Conservation (phyloP, 2,888 invertebrate species). For the Brachypterus glaber region DNA sequence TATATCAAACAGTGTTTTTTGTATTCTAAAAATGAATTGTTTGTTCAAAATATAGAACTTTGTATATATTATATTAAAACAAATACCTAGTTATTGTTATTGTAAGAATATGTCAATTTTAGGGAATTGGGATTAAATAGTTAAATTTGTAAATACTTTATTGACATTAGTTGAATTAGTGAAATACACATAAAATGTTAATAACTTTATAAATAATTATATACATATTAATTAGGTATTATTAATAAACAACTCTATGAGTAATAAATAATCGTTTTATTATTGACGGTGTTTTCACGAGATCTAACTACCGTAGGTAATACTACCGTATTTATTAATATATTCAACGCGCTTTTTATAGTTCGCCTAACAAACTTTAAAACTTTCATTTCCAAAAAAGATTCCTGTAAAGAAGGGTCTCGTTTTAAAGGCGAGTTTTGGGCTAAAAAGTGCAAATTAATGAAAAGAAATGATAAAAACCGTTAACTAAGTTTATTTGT, state of each 20-base stretch:
- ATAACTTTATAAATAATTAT: conserved; percentile 45
- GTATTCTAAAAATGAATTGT: conserved; percentile 31
- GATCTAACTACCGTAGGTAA: too few species aligned
- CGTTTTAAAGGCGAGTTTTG: too few species aligned
- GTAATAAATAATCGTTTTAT: conserved; percentile 16
- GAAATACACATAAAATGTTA: conserved; percentile 42
- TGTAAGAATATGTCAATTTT: conserved; percentile 63
- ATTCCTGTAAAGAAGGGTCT: too few species aligned
- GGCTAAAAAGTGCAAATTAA: too few species aligned
- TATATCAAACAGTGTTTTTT: too few species aligned
- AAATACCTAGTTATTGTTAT: conserved; percentile 49
- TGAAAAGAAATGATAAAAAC: too few species aligned
- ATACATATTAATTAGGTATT: conserved; percentile 43
- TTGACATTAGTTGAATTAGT: conserved; percentile 48
- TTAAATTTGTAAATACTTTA: conserved; percentile 48
- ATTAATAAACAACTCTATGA: conserved; percentile 41
- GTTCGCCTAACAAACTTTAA: too few species aligned
- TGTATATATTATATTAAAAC: conserved; percentile 27
- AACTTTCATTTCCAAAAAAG: too few species aligned
- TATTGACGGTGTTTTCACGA: conserved; percentile 9
- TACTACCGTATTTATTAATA: too few species aligned
- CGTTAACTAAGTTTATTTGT: too few species aligned
- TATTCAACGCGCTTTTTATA: too few species aligned
- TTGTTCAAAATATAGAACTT: conserved; percentile 29
- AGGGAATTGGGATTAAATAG: conserved; percentile 53